These are phyloP conservation scores for Andricus quercusramuli DNA, from an alignment of 2,888 invertebrate genomes.

Conservation along the genomic window DNA sequence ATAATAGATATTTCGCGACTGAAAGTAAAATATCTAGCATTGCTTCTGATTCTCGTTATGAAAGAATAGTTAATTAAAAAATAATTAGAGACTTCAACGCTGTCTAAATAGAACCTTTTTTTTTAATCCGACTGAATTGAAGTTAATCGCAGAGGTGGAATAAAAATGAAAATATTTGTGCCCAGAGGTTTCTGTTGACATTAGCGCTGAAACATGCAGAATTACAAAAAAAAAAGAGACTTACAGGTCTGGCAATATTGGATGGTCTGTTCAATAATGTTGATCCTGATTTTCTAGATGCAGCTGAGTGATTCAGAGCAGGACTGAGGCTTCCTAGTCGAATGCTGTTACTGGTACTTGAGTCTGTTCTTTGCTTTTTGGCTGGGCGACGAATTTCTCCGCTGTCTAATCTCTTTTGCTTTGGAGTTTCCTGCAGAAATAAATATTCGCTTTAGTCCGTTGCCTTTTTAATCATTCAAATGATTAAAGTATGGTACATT, in stretches of 20 bases:
- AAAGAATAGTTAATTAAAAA: not conserved
- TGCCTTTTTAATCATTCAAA: constrained; percentile 48
- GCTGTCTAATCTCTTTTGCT: constrained; percentile 73
- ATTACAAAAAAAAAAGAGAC: constrained; percentile 73
- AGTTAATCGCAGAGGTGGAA: not conserved
- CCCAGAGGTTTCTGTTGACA: no score
- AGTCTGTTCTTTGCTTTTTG: constrained; percentile 78
- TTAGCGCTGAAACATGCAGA: constrained; percentile 1
- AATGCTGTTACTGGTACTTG: constrained; percentile 79
- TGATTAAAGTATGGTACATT: no score
- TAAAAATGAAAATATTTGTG: not conserved
- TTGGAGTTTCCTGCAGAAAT: constrained; percentile 71
- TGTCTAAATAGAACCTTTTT: not conserved
- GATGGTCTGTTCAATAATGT: constrained; percentile 85
- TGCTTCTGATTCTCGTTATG: not conserved
- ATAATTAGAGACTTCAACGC: not conserved
- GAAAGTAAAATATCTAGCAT: no score
- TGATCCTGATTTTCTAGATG: constrained; percentile 80
- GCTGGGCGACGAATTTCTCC: constrained; percentile 70
- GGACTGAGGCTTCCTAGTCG: constrained; percentile 79
- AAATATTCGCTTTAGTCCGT: constrained; percentile 25
- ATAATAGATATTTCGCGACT: no score
- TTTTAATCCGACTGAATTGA: not conserved
- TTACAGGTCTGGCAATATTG: constrained; percentile 85
- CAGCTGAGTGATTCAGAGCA: constrained; percentile 79